phyloP scores from a whole-genome alignment of 2,797 vertebrate species.

The Okamejei kenojei region DNA sequence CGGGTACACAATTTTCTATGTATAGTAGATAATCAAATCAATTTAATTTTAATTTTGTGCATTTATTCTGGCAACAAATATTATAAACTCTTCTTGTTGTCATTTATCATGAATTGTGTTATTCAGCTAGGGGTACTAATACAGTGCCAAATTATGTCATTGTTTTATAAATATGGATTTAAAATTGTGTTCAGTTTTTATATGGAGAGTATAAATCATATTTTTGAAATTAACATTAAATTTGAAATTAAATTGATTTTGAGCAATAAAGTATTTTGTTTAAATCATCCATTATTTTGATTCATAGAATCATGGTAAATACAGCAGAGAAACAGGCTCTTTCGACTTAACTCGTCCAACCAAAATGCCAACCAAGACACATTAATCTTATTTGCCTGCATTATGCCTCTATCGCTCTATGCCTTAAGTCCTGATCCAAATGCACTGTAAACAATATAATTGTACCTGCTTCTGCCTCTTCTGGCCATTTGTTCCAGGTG shows the following conservation, averaged over 20 bases:
- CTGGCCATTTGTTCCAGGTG: too few relatives aligned
- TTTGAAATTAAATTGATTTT: background rate
- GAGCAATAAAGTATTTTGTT: background rate
- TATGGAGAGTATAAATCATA: background rate
- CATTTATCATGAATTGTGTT: background rate
- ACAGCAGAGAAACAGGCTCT: too few relatives aligned
- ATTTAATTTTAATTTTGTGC: background rate
- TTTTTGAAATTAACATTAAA: background rate
- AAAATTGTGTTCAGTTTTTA: constrained; percentile 17
- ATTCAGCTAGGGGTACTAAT: background rate
- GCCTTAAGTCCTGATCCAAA: too few relatives aligned
- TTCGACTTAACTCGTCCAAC: too few relatives aligned
- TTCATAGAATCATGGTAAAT: background rate
- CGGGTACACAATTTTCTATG: background rate
- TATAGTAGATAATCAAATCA: background rate
- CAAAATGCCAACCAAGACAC: too few relatives aligned
- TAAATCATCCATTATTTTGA: background rate
- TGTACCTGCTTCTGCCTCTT: too few relatives aligned
- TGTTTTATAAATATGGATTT: constrained; percentile 5
- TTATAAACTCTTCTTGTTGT: background rate
- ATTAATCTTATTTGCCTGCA: too few relatives aligned
- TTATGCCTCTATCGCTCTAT: too few relatives aligned
- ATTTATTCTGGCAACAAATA: background rate
- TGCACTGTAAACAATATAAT: too few relatives aligned
- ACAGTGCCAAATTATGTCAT: background rate